phyloP scores from a whole-genome alignment of 1,140 invertebrate genomes.

The Drosophila bipectinata region DNA sequence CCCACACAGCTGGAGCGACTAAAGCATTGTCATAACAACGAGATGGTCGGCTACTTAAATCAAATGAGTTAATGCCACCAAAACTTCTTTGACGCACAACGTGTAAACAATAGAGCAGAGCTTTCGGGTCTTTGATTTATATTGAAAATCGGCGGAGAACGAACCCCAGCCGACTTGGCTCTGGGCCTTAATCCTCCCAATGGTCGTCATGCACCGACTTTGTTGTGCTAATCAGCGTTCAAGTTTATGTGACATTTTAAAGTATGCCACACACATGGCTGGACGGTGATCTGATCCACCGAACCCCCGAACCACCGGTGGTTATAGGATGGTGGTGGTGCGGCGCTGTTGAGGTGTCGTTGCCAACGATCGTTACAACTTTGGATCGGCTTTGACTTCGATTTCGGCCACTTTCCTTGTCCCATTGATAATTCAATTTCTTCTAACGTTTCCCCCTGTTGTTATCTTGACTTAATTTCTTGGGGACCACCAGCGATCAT shows the following conservation, averaged over 20 bases:
- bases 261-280: slow-evolving; percentile 73
- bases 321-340: slow-evolving; percentile 49
- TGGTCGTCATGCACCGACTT: slow-evolving; percentile 63
- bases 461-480: slow-evolving; percentile 73
- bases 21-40: slow-evolving; percentile 61
- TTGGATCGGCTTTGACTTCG: slow-evolving; percentile 8
- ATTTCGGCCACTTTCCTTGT: slow-evolving; percentile 56
- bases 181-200: slow-evolving; percentile 60
- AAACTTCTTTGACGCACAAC: slow-evolving; percentile 69
- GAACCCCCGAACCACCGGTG: slow-evolving; percentile 6
- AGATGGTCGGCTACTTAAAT: slow-evolving; percentile 65
- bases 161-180: slow-evolving; percentile 32
- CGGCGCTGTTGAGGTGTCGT: slow-evolving; percentile 72
- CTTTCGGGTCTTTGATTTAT: slow-evolving; percentile 73
- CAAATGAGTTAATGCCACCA: slow-evolving; percentile 77
- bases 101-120: slow-evolving; percentile 67
- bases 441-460: slow-evolving; percentile 36
- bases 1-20: slow-evolving; percentile 46
- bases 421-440: slow-evolving; percentile 79
- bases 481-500: slow-evolving; percentile 68
- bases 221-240: slow-evolving; percentile 82
- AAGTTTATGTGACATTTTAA: slow-evolving; percentile 83
- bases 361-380: slow-evolving; percentile 62
- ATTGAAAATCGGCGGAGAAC: slow-evolving; percentile 32
- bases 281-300: slow-evolving; percentile 32